Percentiles rank a stretch among this genome's conserved stretches.
phyloP scores from a whole-genome alignment of 2,113 vertebrate species.

The Hydropotes inermis region DNA sequence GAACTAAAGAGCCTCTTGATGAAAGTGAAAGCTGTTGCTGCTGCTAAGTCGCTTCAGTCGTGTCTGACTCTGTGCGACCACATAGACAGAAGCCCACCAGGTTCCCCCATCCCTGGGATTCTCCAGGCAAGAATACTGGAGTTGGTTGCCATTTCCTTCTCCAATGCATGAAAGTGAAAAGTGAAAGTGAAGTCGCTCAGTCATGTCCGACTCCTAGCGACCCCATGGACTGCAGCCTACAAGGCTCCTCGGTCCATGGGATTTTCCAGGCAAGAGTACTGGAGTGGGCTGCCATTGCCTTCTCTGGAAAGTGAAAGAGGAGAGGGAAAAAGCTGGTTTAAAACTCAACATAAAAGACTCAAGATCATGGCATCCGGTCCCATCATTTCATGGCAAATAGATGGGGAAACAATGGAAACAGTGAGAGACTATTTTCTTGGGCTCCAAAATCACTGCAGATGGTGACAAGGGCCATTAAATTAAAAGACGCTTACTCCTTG shows the following conservation, averaged over 20 bases:
- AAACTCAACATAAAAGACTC: not conserved
- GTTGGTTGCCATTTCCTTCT: not conserved
- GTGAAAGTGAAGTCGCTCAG: not conserved
- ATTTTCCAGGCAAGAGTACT: not conserved
- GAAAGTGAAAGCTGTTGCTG: not conserved
- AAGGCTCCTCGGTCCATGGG: not conserved
- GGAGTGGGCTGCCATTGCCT: not conserved
- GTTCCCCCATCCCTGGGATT: accelerated
- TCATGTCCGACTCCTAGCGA: accelerated
- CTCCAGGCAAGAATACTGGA: not conserved
- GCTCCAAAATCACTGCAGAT: not conserved
- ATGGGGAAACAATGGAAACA: not conserved
- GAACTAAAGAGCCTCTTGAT: not conserved
- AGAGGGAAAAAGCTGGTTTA: not conserved
- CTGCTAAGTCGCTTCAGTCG: accelerated
- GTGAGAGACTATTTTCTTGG: not conserved
- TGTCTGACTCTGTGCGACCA: accelerated
- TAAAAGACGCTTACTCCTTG: not conserved
- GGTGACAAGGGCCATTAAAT: not conserved
- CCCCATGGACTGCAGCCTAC: not conserved
- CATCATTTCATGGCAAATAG: not conserved
- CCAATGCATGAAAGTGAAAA: not conserved
- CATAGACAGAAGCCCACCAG: not conserved
- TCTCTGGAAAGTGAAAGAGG: not conserved
- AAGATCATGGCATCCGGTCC: not conserved